Evolutionary conservation across 2,888 invertebrate species (phyloP), one percentile per base, ranked within the genome.

Genomic region (Himalopsyche tibetana): DNA sequence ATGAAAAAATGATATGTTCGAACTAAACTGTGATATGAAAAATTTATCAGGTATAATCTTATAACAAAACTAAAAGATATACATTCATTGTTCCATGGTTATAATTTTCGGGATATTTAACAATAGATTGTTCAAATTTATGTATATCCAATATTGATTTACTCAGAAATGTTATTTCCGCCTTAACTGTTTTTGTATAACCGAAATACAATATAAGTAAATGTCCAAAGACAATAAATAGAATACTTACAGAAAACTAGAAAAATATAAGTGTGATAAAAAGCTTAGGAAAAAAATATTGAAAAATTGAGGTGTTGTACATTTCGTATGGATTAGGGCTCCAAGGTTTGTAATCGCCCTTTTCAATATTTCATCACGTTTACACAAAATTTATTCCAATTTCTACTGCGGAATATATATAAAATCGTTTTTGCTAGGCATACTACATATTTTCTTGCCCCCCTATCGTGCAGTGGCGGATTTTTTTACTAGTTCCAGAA

Each of bases 321-420:
- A 63, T 63, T 63, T 63, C 63, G 19, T 63, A 63, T 63, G 63
- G 63, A 63, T 63, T 63, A 63, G 63, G 63, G 63, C 63, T 63
- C 28, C 63, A 19, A 19, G 63, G 63, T 28, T 63, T 63, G 63
- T 63, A 63, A 63, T 63, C 63, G 63, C 63, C 63, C 9, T 28
- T 63, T 63, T 63, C 63, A 63, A 63, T 63, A 63, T 63, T 63
- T 63, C 63, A 63, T 63, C 63, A 63, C 63, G 63, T 63, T 19
- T 63, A 63, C 63, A 63, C 63, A 63, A n/a, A 63, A 63, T 63
- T 63, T 63, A 63, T 63, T 63, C 63, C 63, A 63, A 63, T 63
- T 63, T 63, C 63, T 63, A 63, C 19, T 19, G 19, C 63, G 19
- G 28, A 63, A 63, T 63, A 63, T 63, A 63, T 28, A 28, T 28